Evolutionary conservation across 2,888 invertebrate genomes (phyloP), one percentile per base, ranked within the genome.

Genomic region (Caenorhabditis sulstoni): DNA sequence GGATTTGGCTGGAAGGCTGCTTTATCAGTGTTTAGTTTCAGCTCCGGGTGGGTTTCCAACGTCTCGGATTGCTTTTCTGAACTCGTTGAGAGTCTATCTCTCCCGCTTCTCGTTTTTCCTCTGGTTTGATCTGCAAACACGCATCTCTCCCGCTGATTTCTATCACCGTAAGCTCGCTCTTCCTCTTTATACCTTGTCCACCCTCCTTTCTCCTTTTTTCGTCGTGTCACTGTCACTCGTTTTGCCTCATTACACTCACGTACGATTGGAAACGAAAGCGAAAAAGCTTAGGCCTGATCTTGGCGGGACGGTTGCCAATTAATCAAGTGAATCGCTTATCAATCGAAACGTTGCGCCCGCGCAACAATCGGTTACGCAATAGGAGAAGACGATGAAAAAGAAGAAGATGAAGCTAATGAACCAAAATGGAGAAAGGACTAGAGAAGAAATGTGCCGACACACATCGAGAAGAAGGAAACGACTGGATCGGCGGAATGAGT

Each of bases 241-340:
- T 49, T 66, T 49, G 66, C 68, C 53, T 68, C 62, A 53, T 71
- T 71, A 71, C 71, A 71, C 66, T 44, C 59, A 41, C 20, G 41
- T 61, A 29, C 29, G 29, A 71, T 64, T 71, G 57, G 55, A 62
- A 71, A 71, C 55, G 71, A 71, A 71, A 71, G 64, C 55, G 70
- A 70, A 71, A 61, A 47, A 49, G 71, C 57, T 62, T 71, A 71
- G 61, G 29, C 62, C 62, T 62, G 71, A 64, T 71, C 29, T 29
- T 29, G 29, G 29, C 71, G 71, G 71, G 71, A 71, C 62, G 71
- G 18, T 20, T 53, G 61, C 41, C 62, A 71, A 75, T 75, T 75
- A 75, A 75, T 75, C 75, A 75, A 75, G 75, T 67, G 75, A 75
- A 75, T 67, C 66, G 75, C 53, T 67, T 75, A 75, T 75, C 75